A percentile compares a stretch with the other conserved stretches of the same genome.
Evolutionary conservation across 2,888 invertebrate species (phyloP).

Genomic region (Cheiracanthium punctorium): DNA sequence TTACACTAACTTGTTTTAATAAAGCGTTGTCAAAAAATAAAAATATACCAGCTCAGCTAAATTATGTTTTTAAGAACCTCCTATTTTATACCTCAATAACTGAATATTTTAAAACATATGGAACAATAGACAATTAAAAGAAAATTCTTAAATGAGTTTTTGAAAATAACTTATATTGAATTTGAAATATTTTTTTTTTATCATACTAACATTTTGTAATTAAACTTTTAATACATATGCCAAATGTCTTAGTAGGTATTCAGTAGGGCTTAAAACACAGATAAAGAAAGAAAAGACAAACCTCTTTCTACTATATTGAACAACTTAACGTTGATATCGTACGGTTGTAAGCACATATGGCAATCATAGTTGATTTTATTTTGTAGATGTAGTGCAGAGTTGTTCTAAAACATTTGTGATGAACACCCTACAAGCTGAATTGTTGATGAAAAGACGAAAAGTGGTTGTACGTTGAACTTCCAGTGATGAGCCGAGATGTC

Average conservation of each 20-base stretch:
- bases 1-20: too few species aligned
- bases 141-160: too few species aligned
- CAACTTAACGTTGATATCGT: slow-evolving; percentile 54
- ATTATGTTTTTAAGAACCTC: too few species aligned
- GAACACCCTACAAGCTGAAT: slow-evolving; percentile 50
- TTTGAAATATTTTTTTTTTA: too few species aligned
- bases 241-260: neutral
- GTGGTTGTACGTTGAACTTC: slow-evolving; percentile 33
- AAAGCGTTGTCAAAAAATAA: too few species aligned
- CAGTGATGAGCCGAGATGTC: slow-evolving; percentile 48
- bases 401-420: slow-evolving; percentile 51
- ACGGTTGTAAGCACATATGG: slow-evolving; percentile 51
- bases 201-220: too few species aligned
- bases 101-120: too few species aligned
- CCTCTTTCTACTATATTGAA: slow-evolving; percentile 52
- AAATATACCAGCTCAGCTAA: too few species aligned
- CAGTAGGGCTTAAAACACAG: slow-evolving; percentile 54
- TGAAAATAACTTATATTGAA: too few species aligned
- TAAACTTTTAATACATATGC: neutral
- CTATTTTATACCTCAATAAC: too few species aligned
- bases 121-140: too few species aligned
- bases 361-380: slow-evolving; percentile 33
- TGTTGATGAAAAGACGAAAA: slow-evolving; percentile 46
- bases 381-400: slow-evolving; percentile 44
- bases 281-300: slow-evolving; percentile 70